phyloP scores from a whole-genome alignment of 1,140 invertebrate species.

The Tyrophagus putrescentiae region DNA sequence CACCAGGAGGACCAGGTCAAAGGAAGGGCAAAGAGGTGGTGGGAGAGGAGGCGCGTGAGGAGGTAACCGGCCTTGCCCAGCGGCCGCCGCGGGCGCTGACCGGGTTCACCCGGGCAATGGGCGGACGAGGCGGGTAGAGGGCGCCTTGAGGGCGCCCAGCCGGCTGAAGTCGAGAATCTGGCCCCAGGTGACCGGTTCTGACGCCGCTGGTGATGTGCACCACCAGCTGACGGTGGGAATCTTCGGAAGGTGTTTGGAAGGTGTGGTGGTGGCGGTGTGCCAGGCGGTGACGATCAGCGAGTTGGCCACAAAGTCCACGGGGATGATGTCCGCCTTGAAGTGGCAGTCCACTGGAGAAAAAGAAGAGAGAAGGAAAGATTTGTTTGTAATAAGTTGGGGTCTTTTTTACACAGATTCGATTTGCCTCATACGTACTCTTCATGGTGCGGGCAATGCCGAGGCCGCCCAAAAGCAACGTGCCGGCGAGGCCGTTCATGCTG shows the following conservation, averaged over 20 bases:
- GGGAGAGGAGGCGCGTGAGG: slow-evolving; percentile 12
- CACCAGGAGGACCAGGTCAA: slow-evolving; percentile 16
- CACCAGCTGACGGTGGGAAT: slow-evolving; percentile 77
- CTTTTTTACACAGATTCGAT: too few species aligned
- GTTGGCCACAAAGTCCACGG: slow-evolving; percentile 74
- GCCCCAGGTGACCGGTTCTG: slow-evolving; percentile 45
- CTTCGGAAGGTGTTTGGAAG: slow-evolving; percentile 47
- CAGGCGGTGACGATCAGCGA: slow-evolving; percentile 61
- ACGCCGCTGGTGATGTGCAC: too few species aligned
- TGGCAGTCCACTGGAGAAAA: too few species aligned
- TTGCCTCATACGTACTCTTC: slow-evolving; percentile 39
- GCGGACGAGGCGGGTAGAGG: slow-evolving; percentile 7
- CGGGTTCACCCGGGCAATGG: slow-evolving; percentile 3
- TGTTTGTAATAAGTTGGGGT: background rate
- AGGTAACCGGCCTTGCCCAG: background rate
- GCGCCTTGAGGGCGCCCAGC: slow-evolving; percentile 1
- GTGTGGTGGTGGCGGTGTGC: slow-evolving; percentile 41
- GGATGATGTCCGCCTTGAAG: slow-evolving; percentile 32
- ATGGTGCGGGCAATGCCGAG: slow-evolving; percentile 70
- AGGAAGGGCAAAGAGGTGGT: slow-evolving; percentile 14
- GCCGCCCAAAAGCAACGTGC: slow-evolving; percentile 77
- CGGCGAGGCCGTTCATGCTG: slow-evolving; percentile 89
- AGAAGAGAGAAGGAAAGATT: background rate
- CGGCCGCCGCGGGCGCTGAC: background rate
- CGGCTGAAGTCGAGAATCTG: background rate